Percentiles rank a stretch among this genome's conserved stretches.
Evolutionary conservation across 2,888 invertebrate genomes (phyloP).

Genomic region (Drosophila falleni): DNA sequence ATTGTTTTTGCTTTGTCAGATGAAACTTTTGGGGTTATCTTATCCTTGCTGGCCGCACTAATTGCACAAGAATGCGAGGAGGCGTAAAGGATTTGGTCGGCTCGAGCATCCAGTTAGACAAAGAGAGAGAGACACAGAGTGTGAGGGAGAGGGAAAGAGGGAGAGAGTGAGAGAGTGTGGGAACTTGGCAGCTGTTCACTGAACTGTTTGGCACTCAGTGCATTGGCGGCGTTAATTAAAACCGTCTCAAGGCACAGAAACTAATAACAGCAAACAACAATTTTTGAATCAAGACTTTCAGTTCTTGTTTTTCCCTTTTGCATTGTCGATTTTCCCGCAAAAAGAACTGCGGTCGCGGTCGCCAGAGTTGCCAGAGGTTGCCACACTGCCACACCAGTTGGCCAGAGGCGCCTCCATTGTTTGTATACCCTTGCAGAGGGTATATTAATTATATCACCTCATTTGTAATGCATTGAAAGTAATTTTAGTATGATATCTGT

Average conservation of each 20-base stretch:
- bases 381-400: conserved; percentile 30
- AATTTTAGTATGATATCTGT: neutral
- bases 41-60: conserved; percentile 45
- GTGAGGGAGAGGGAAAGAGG: neutral
- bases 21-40: conserved; percentile 50
- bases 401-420: conserved; percentile 32
- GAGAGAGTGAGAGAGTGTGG: neutral
- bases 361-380: conserved; percentile 25
- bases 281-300: conserved; percentile 57
- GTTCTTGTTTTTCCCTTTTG: conserved; percentile 26
- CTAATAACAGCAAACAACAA: conserved; percentile 66
- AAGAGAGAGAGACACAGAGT: neutral
- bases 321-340: conserved; percentile 36
- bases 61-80: conserved; percentile 57
- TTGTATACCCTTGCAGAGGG: neutral
- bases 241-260: conserved; percentile 60
- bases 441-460: neutral
- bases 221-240: conserved; percentile 66
- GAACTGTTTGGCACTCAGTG: conserved; percentile 33
- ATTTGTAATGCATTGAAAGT: neutral
- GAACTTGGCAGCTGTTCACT: conserved; percentile 32
- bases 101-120: neutral
- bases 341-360: conserved; percentile 41
- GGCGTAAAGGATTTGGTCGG: conserved; percentile 52
- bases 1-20: conserved; percentile 51